Evolutionary conservation across 2,888 invertebrate species (phyloP).

Genomic region (Megaustenia siamemsis): DNA sequence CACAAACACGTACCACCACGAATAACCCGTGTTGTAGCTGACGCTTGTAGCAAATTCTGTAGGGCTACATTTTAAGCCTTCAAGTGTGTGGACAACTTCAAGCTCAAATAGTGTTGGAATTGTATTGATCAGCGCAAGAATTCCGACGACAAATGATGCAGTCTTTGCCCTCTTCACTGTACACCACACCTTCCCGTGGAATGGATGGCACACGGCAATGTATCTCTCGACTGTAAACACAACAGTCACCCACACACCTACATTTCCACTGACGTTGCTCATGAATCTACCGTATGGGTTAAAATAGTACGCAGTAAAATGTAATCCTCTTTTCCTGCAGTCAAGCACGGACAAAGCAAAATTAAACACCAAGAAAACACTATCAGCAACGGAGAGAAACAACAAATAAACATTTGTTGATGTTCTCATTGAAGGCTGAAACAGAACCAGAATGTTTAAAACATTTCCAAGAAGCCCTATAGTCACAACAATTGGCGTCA

Average conservation of each 20-base stretch:
- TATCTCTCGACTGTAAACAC: slow-evolving; percentile 89
- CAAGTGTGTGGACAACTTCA: slow-evolving; percentile 59
- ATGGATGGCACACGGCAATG: slow-evolving; percentile 88
- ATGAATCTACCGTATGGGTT: slow-evolving; percentile 83
- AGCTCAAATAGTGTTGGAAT: slow-evolving; percentile 86
- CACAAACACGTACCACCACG: slow-evolving; percentile 82
- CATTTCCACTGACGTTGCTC: slow-evolving; percentile 85
- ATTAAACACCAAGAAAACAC: slow-evolving; percentile 84
- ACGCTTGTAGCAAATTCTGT: slow-evolving; percentile 82
- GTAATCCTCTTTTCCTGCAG: slow-evolving; percentile 57
- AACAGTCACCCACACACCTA: slow-evolving; percentile 88
- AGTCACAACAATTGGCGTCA: slow-evolving; percentile 72
- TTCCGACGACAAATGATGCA: slow-evolving; percentile 84
- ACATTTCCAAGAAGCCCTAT: slow-evolving; percentile 76
- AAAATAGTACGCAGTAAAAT: slow-evolving; percentile 81
- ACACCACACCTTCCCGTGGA: slow-evolving; percentile 83
- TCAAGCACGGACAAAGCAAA: slow-evolving; percentile 84
- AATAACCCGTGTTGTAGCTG: slow-evolving; percentile 84
- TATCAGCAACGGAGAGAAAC: slow-evolving; percentile 87
- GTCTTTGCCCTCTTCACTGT: slow-evolving; percentile 83
- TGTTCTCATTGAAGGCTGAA: slow-evolving; percentile 75
- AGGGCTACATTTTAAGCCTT: slow-evolving; percentile 60
- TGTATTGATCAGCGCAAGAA: slow-evolving; percentile 83
- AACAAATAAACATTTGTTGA: slow-evolving; percentile 84
- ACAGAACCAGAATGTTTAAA: slow-evolving; percentile 76